phyloP scores from a whole-genome alignment of 2,888 invertebrate species.

The Pinctada fucata region DNA sequence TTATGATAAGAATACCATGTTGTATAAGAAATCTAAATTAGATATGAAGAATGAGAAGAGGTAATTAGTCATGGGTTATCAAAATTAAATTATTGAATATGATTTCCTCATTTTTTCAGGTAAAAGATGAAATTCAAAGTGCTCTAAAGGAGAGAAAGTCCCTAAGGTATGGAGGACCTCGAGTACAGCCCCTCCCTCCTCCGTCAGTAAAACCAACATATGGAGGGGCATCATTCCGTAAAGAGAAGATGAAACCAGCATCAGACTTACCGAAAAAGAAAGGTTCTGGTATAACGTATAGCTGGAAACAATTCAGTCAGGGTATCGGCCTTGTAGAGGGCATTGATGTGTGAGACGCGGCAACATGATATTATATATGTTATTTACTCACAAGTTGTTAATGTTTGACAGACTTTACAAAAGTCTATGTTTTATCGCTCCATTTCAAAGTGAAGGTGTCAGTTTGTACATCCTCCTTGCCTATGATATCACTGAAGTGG shows the following conservation, averaged over 20 bases:
- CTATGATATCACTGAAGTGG: too few relatives aligned
- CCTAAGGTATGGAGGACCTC: constrained; percentile 59
- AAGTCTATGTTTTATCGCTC: too few relatives aligned
- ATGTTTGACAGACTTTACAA: too few relatives aligned
- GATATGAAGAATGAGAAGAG: not conserved
- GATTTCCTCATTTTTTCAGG: constrained; percentile 52
- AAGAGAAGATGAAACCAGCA: constrained; percentile 39
- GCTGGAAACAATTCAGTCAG: constrained; percentile 50
- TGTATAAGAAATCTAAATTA: too few relatives aligned
- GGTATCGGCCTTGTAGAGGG: constrained; percentile 31
- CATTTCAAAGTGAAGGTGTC: too few relatives aligned
- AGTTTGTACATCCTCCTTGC: too few relatives aligned
- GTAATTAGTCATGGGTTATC: not conserved
- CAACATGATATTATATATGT: too few relatives aligned
- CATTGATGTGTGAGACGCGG: not conserved
- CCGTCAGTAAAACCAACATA: constrained; percentile 49
- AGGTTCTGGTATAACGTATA: constrained; percentile 31
- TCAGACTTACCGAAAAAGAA: constrained; percentile 42
- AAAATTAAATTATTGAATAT: not conserved
- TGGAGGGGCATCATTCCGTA: constrained; percentile 44
- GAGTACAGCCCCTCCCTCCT: constrained; percentile 64
- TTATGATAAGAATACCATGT: too few relatives aligned
- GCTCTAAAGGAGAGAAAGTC: constrained; percentile 59
- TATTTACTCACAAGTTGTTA: too few relatives aligned
- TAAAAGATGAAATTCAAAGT: constrained; percentile 63